Conservation (phyloP, 2,888 invertebrate genomes). For the Hylaea fasciaria region DNA sequence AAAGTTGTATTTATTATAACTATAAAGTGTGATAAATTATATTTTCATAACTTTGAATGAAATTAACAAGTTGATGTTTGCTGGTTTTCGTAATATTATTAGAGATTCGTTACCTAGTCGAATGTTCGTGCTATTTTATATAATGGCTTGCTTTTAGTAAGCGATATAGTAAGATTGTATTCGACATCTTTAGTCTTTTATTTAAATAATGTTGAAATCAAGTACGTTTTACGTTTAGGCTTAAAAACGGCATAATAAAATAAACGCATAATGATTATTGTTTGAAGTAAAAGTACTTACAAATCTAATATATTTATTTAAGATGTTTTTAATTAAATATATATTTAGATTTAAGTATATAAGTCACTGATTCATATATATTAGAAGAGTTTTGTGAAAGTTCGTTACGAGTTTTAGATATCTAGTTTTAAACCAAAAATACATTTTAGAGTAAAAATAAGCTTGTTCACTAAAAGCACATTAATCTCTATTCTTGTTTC, state of each 20-base stretch:
- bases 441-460: background rate
- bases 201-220: background rate
- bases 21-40: no score
- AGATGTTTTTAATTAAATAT: conserved; percentile 3
- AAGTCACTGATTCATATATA: background rate
- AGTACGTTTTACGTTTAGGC: background rate
- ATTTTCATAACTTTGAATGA: no score
- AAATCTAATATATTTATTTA: conserved; percentile 9
- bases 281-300: conserved; percentile 21
- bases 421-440: background rate
- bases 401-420: background rate
- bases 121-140: conserved; percentile 52
- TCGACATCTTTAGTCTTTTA: conserved; percentile 34
- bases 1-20: background rate
- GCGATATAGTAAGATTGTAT: conserved; percentile 49
- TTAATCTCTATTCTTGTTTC: no score
- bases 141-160: conserved; percentile 48
- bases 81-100: background rate
- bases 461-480: no score
- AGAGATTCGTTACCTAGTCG: conserved; percentile 29
- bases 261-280: conserved; percentile 1
- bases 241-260: background rate
- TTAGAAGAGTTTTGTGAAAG: background rate
- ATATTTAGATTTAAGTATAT: background rate
- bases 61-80: background rate